phyloP scores from a whole-genome alignment of 2,888 invertebrate species.

The Nyleta sp. region DNA sequence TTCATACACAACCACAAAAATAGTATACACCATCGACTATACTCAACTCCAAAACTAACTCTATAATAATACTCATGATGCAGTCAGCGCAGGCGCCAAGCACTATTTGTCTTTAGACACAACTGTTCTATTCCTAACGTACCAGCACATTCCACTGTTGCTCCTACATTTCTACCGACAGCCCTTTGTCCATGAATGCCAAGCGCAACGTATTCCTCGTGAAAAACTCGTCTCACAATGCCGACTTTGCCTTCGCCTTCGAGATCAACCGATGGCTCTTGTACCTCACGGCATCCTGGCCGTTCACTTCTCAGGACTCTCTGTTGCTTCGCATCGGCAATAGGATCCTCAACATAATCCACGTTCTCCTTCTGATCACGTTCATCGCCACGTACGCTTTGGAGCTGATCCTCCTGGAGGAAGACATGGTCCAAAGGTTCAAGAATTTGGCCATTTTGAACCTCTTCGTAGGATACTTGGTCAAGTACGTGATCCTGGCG shows the following conservation, averaged over 20 bases:
- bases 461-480: slow-evolving; percentile 14
- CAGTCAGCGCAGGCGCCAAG: slow-evolving; percentile 1
- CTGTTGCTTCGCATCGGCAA: neutral
- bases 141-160: too few species aligned
- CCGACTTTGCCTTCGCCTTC: slow-evolving; percentile 26
- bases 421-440: slow-evolving; percentile 1
- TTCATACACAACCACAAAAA: neutral
- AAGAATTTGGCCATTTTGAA: slow-evolving; percentile 25
- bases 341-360: slow-evolving; percentile 12
- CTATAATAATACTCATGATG: slow-evolving; percentile 1
- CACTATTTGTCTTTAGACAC: neutral
- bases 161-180: neutral
- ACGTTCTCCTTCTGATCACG: neutral
- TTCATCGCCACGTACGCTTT: neutral
- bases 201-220: neutral
- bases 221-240: slow-evolving; percentile 13
- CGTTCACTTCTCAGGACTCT: slow-evolving; percentile 4
- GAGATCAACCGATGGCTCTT: slow-evolving; percentile 30
- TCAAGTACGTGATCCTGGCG: slow-evolving; percentile 25
- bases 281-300: slow-evolving; percentile 28
- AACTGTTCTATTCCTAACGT: neutral
- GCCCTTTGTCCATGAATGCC: slow-evolving; percentile 9
- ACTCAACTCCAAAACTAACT: neutral
- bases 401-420: neutral
- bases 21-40: neutral